Conservation (phyloP, 1,140 invertebrate genomes). For the Atopsyche davidsoni region DNA sequence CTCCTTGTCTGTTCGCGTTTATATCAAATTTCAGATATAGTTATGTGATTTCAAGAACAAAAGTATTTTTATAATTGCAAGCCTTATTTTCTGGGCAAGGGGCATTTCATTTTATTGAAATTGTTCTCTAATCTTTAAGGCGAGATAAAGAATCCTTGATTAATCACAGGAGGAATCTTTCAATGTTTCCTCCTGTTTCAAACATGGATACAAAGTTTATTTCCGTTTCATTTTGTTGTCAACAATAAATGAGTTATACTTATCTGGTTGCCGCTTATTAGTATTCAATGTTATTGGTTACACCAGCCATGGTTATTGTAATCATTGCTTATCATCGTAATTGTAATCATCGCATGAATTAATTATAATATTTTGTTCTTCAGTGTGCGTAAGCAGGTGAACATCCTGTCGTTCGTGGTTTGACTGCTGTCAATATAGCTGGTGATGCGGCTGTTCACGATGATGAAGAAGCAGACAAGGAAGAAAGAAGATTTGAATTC, state of each 20-base stretch:
- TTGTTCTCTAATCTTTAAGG: conserved; percentile 48
- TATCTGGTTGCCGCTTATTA: conserved; percentile 45
- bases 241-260: conserved; percentile 46
- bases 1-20: no score
- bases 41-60: conserved; percentile 94
- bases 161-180: conserved; percentile 39
- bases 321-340: no score
- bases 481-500: conserved; percentile 82
- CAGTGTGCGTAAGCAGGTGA: conserved; percentile 98
- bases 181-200: conserved; percentile 38
- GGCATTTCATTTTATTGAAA: conserved; percentile 56
- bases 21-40: conserved; percentile 99
- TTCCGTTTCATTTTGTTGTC: no score
- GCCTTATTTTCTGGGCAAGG: conserved; percentile 48
- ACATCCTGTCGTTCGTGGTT: conserved; percentile 98
- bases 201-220: conserved; percentile 34
- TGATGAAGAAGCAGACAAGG: conserved; percentile 87
- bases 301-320: conserved; percentile 15
- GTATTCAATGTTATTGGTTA: conserved; percentile 48
- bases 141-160: conserved; percentile 41
- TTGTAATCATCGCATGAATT: no score
- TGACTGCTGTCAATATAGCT: conserved; percentile 93
- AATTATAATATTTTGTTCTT: conserved; percentile 21
- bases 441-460: conserved; percentile 63
- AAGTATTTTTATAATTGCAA: conserved; percentile 38